These are phyloP conservation scores for Euwallacea similis DNA, from an alignment of 1,140 invertebrate genomes.

Conservation along the genomic window DNA sequence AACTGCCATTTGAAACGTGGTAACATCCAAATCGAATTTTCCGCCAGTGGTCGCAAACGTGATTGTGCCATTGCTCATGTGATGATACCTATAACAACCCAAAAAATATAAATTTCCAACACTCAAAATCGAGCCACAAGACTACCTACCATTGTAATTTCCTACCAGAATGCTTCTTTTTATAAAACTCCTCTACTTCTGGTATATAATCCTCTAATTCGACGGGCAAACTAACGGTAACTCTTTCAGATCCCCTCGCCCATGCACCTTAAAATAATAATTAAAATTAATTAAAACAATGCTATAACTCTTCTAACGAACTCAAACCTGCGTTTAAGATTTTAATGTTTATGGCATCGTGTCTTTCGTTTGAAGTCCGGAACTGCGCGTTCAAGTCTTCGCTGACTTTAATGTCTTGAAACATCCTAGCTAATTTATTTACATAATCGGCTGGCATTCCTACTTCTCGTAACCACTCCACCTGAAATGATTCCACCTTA, in stretches of 20 bases:
- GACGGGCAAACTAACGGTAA: constrained; percentile 92
- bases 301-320: neutral
- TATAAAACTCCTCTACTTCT: constrained; percentile 93
- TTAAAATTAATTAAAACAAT: constrained; percentile 1
- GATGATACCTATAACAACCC: constrained; percentile 74
- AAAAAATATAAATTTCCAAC: neutral
- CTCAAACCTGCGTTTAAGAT: constrained; percentile 86
- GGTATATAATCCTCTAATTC: constrained; percentile 99
- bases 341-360: constrained; percentile 82
- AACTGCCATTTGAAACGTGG: constrained; percentile 99
- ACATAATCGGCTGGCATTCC: constrained; percentile 99
- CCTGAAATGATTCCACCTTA: constrained; percentile 15
- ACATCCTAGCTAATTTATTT: constrained; percentile 96
- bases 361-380: constrained; percentile 64
- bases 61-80: constrained; percentile 99
- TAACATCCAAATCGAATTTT: constrained; percentile 96
- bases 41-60: constrained; percentile 93
- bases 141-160: constrained; percentile 87
- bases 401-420: constrained; percentile 98
- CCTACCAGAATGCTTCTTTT: constrained; percentile 95
- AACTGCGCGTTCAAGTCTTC: constrained; percentile 91
- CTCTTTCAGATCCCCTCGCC: constrained; percentile 91
- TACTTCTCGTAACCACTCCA: constrained; percentile 91
- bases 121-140: neutral
- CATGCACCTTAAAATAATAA: constrained; percentile 70